Base-by-base conservation (phyloP, 1,140 invertebrate genomes). In the Ectropis grisescens region DNA sequence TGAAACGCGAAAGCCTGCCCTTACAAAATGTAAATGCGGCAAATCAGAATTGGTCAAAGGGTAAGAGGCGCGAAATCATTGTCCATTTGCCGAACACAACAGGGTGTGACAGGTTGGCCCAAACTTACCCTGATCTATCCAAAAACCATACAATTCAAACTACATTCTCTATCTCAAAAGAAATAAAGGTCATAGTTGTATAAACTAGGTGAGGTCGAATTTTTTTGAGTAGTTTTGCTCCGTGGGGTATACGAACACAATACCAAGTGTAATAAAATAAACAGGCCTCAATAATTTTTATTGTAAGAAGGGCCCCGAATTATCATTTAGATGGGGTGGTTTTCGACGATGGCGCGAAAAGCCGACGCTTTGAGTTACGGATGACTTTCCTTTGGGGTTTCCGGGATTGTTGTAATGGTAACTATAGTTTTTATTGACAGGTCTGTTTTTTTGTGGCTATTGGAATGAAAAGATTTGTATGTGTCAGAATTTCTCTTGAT, bases 231-330 rank as follows among this genome's bases (percentile, higher is more conserved):
- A 13, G 38, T 34, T 41, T 37, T 41, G 37, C 26, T 40, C 32
- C 35, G 39, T 47, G 50, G 52, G 54, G 50, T 67, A 65, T 74
- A 72, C 59, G 61, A 69, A 65, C 62, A 71, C 72, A 78, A 78
- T 78, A 74, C 59, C 55, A 70, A 70, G 47, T 57, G 72, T 78
- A 78, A 78, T 78, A 78, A 78, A 74, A 72, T 78, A 74, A 78
- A 78, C 67, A 69, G 66, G 62, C 58, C 69, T 54, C 72, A 72
- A 78, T 78, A 78, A 74, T 78, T 78, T 78, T 78, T 74, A 78
- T 78, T 74, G 72, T 74, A 68, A 74, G 62, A 52, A 64, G 60
- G 58, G 49, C 55, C 59, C 58, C 57, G 68, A 66, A 78, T 78
- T 78, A 78, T 78, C 72, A 78, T 78, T 78, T 78, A 78, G 70